A percentile compares a stretch with the other conserved stretches of the same genome.
These are phyloP conservation scores for Bombus polaris DNA, from an alignment of 1,140 invertebrate genomes.

Conservation along the genomic window DNA sequence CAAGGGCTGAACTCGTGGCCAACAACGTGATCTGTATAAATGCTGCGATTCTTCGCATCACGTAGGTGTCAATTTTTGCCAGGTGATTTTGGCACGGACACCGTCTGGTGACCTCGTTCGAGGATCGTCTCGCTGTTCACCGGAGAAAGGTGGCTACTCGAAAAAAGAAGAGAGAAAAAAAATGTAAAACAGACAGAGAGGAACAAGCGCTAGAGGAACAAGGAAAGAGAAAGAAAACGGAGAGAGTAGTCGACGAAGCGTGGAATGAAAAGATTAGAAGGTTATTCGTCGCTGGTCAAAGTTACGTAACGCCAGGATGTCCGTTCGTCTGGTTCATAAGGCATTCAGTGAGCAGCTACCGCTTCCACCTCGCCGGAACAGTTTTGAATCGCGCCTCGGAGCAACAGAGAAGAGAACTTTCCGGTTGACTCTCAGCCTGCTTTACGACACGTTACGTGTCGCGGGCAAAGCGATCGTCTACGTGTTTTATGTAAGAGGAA, in stretches of 20 bases:
- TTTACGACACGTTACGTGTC: constrained; percentile 9
- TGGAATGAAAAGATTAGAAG: constrained; percentile 33
- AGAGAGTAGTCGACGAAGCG: background rate
- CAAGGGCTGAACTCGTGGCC: constrained; percentile 7
- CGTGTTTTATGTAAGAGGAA: background rate
- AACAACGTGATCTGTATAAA: background rate
- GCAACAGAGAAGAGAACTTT: constrained; percentile 22
- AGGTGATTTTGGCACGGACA: constrained; percentile 2
- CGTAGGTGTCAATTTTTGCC: constrained; percentile 16
- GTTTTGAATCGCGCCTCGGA: constrained; percentile 28
- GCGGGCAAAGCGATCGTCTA: background rate
- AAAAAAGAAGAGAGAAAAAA: background rate
- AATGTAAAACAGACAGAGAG: background rate
- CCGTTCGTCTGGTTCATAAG: constrained; percentile 57
- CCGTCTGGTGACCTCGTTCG: constrained; percentile 1
- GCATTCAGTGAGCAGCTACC: constrained; percentile 51
- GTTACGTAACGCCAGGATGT: constrained; percentile 64
- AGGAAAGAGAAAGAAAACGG: background rate
- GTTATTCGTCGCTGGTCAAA: constrained; percentile 13
- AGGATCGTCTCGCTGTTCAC: background rate
- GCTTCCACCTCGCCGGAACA: constrained; percentile 58
- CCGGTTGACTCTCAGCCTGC: constrained; percentile 20
- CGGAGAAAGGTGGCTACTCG: background rate
- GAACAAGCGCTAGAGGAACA: rapidly evolving
- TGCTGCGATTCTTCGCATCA: background rate